phyloP scores from a whole-genome alignment of 2,888 invertebrate species.

The Amiota communis region DNA sequence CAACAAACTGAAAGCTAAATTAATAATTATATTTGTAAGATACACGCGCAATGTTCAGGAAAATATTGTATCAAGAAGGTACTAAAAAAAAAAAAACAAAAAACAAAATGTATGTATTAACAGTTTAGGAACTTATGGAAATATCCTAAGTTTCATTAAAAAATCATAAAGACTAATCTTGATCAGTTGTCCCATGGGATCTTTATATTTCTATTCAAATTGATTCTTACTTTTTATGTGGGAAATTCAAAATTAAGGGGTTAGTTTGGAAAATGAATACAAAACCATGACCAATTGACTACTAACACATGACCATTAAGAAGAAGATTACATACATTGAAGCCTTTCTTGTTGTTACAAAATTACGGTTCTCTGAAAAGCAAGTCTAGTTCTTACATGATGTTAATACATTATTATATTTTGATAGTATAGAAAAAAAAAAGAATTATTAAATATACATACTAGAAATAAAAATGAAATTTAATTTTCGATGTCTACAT shows the following conservation, averaged over 20 bases:
- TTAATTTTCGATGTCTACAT: constrained; percentile 33
- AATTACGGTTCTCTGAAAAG: background rate
- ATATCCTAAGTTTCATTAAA: too few relatives aligned
- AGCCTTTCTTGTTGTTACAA: too few relatives aligned
- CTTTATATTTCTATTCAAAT: too few relatives aligned
- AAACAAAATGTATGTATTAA: background rate
- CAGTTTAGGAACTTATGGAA: too few relatives aligned
- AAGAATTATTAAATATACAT: background rate
- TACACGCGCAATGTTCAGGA: background rate
- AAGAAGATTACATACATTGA: too few relatives aligned
- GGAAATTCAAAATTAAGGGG: too few relatives aligned
- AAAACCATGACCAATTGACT: too few relatives aligned
- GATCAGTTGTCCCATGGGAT: too few relatives aligned
- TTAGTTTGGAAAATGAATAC: too few relatives aligned
- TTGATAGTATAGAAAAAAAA: background rate
- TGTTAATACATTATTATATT: constrained; percentile 1
- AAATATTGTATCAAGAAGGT: background rate
- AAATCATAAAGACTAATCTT: too few relatives aligned
- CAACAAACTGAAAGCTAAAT: constrained; percentile 33
- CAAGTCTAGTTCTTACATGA: background rate
- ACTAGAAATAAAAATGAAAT: constrained; percentile 23
- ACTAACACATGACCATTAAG: too few relatives aligned
- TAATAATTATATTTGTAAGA: constrained; percentile 39
- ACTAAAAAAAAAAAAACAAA: background rate
- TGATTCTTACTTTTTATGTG: too few relatives aligned